Base-by-base conservation (phyloP, 2,888 invertebrate species). In the Pemphredon lugubris region DNA sequence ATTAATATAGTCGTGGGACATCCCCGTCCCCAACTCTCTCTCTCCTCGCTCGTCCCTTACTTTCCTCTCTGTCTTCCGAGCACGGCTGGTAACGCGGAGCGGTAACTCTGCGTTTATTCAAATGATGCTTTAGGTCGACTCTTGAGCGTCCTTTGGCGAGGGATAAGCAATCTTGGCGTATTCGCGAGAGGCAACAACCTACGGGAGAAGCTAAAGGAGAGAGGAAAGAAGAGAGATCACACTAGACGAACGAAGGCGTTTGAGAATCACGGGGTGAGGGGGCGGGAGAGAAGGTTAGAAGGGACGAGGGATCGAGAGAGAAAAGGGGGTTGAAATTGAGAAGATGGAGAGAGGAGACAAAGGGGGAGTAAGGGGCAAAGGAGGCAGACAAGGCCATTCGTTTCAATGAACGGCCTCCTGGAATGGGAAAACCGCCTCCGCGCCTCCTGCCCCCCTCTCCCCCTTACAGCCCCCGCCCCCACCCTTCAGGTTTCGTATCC, bases 61-160 rank as follows among this genome's bases (percentile, higher is more conserved):
- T 48, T 37, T 53, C 71, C 21, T 57, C 42, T 50, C 50, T 40
- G 45, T 34, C 44, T 18, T 45, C 34, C 32, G n/a, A 11, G 51
- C 51, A 54, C 44, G 53, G n/a, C n/a, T n/a, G n/a, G n/a, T 42
- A 57, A 69, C 73, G 47, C 64, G 53, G 55, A 70, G 80, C 84
- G 78, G 86, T 88, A 88, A 87, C 85, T 87, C 71, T 74, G 75
- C 85, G 82, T 88, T 88, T 87, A 88, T 87, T 87, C 86, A 88
- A 88, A 88, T 85, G 86, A 88, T 87, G 81, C 86, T 86, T 87
- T 86, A 87, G 86, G 81, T 81, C 73, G 81, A 83, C 75, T 73
- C 76, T 72, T 70, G 75, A 73, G 79, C 76, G 76, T 84, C 77
- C 83, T 84, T 77, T 68, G 73, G 63, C 73, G 73, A 60, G 72